phyloP scores from a whole-genome alignment of 1,140 invertebrate species.

The Battus philenor region DNA sequence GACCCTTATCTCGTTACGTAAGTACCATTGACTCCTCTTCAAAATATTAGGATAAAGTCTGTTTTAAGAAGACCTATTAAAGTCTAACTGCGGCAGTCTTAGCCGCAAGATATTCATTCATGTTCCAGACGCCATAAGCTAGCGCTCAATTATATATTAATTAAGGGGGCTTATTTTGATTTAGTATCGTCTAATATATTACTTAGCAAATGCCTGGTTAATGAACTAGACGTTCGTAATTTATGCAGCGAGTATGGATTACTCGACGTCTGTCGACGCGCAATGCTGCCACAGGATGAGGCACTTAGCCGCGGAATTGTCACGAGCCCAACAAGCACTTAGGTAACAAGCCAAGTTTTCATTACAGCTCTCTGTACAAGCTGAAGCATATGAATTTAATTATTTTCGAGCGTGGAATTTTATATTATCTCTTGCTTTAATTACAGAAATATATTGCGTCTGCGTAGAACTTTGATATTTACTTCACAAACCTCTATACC shows the following conservation, averaged over 20 bases:
- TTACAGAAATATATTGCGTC: slow-evolving; percentile 31
- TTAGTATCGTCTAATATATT: slow-evolving; percentile 7
- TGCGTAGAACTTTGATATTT: slow-evolving; percentile 28
- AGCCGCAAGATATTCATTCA: background rate
- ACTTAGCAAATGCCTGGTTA: background rate
- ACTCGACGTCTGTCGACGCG: slow-evolving; percentile 23
- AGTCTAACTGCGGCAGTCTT: background rate
- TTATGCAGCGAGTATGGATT: slow-evolving; percentile 23
- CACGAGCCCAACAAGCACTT: slow-evolving; percentile 36
- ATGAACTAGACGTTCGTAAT: slow-evolving; percentile 17
- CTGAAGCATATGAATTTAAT: slow-evolving; percentile 10
- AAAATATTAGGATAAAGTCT: background rate
- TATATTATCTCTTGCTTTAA: slow-evolving; percentile 5
- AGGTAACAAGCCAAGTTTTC: slow-evolving; percentile 28
- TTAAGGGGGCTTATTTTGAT: slow-evolving; percentile 3
- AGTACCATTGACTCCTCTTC: slow-evolving; percentile 25
- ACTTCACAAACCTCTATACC: slow-evolving; percentile 22
- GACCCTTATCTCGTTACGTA: slow-evolving; percentile 36
- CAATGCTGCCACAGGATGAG: slow-evolving; percentile 45
- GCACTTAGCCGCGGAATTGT: slow-evolving; percentile 34
- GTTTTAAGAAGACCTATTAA: background rate
- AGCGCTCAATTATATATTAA: slow-evolving; percentile 9
- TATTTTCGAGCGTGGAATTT: slow-evolving; percentile 13
- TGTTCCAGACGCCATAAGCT: background rate
- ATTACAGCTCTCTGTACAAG: background rate